Percentiles rank a stretch among this genome's conserved stretches.
Evolutionary conservation across 2,888 invertebrate genomes (phyloP).

Genomic region (Athalia circularis): DNA sequence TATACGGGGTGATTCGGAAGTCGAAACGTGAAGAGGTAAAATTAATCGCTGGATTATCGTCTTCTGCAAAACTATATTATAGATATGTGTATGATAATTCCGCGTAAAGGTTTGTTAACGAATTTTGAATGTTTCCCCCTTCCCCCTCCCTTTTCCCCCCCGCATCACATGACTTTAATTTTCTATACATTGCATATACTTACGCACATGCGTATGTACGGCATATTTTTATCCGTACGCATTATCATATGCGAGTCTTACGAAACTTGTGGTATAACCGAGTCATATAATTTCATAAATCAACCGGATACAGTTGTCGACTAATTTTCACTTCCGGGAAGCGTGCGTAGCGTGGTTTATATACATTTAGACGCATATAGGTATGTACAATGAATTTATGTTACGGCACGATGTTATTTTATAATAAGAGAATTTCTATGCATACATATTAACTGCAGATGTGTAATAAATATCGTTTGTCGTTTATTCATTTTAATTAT

Average conservation of each 20-base stretch:
- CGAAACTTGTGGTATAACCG: background rate
- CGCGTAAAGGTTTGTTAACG: no score
- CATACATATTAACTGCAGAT: background rate
- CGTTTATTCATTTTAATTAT: no score
- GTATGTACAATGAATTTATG: conserved; percentile 1
- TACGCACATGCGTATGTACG: background rate
- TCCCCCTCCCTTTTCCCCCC: no score
- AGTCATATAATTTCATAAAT: conserved; percentile 3
- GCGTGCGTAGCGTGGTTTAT: conserved; percentile 6
- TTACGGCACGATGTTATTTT: background rate
- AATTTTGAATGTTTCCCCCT: no score
- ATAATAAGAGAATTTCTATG: background rate
- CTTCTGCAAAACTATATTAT: no score
- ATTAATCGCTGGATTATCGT: no score
- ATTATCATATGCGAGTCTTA: conserved; percentile 2
- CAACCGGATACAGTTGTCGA: conserved; percentile 38
- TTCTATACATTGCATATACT: background rate
- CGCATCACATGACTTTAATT: background rate
- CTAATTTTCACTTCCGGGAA: conserved; percentile 41
- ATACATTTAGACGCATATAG: conserved; percentile 4
- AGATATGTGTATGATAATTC: no score
- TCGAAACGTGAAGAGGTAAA: no score
- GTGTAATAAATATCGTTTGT: no score
- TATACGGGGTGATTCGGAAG: no score
- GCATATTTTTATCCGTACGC: background rate